Evolutionary conservation across 1,140 invertebrate species (phyloP).

Genomic region (Drosophila eugracilis): DNA sequence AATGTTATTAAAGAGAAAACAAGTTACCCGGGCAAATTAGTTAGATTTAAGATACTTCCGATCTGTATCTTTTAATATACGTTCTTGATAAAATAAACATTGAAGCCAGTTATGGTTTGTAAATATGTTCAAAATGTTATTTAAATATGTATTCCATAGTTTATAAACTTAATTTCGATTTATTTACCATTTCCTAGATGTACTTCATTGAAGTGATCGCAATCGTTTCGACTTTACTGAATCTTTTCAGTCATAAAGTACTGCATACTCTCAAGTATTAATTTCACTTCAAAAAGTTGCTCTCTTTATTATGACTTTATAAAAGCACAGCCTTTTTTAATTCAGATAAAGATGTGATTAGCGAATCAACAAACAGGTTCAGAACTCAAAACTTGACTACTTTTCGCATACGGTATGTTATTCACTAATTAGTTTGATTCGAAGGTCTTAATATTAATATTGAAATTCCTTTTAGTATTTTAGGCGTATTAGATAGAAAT

Average conservation of each 20-base stretch:
- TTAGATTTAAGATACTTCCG: too few relatives aligned
- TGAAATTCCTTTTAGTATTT: not conserved
- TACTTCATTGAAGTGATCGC: not conserved
- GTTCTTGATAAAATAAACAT: too few relatives aligned
- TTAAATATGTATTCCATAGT: too few relatives aligned
- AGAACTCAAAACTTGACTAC: not conserved
- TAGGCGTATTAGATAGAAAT: too few relatives aligned
- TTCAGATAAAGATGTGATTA: slow-evolving; percentile 1
- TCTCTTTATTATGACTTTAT: slow-evolving; percentile 2
- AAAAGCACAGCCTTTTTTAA: slow-evolving; percentile 10
- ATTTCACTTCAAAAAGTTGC: slow-evolving; percentile 1
- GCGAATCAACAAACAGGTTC: slow-evolving; percentile 19
- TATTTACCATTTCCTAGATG: not conserved
- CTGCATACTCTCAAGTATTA: not conserved
- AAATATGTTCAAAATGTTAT: too few relatives aligned
- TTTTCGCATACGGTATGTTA: too few relatives aligned
- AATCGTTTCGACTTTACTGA: not conserved
- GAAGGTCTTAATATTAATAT: not conserved
- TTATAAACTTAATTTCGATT: too few relatives aligned
- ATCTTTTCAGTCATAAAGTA: not conserved
- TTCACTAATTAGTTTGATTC: too few relatives aligned
- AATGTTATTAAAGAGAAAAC: too few relatives aligned
- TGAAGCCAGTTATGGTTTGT: too few relatives aligned
- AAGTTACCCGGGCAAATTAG: too few relatives aligned
- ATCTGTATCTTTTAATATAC: too few relatives aligned